Evolutionary conservation across 2,113 vertebrate genomes (phyloP), one percentile per base, ranked within the genome.

Genomic region (Scartelaos histophorus): DNA sequence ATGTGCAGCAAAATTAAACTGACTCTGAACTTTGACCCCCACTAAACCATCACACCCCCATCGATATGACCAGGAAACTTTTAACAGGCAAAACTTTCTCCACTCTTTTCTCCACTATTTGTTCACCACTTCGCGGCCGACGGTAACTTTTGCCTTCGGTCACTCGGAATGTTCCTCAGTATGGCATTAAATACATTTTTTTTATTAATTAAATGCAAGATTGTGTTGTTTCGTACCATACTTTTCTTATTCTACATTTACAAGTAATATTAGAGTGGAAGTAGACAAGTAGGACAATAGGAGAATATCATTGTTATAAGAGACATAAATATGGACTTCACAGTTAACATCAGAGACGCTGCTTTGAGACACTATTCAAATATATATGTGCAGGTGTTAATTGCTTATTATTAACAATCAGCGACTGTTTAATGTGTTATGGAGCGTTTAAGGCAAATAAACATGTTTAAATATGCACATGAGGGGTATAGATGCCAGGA

Each of bases 1-100:
- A 69, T 79, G 64, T 69, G 71, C 58, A 67, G 73, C 13, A 75
- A 75, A 81, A 84, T 89, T 72, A 76, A 78, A 77, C 74, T 71
- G 53, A 67, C 47, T 29, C 66, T 66, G 74, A 25, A 64, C 35
- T 65, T 4, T 72, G 81, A 74, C 79, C 78, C 80, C 47, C 45
- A 67, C 35, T 76, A 58, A 34, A 68, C 3, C 19, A 53, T 57
- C 70, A 79, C 80, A 43, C 70, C 19, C 69, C 15, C 13, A n/a
- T 60, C 54, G 60, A 43, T 35, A 74, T 60, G 17, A 79, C 56
- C 24, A 46, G 16, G 67, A 72, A 69, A 29, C 22, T 35, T 64
- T 24, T 34, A 61, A 64, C 29, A 64, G 61, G 61, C 34, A 38
- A 19, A 35, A 64, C 61, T 64, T 64, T 64, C 17, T 38, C 29